These are phyloP conservation scores for Popillia japonica DNA, from an alignment of 1,140 invertebrate species.

Conservation along the genomic window DNA sequence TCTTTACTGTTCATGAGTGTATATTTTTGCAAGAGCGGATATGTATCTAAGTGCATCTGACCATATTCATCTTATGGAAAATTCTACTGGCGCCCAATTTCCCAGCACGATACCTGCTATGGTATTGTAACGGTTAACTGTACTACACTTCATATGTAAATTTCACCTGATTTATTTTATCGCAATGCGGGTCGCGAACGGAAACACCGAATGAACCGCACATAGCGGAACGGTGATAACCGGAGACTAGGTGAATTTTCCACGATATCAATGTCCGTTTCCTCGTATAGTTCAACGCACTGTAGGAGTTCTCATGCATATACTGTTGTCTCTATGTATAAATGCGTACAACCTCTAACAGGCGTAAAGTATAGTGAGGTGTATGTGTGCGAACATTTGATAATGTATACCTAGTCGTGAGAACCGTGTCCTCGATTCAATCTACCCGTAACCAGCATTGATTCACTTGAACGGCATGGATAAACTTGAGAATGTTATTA, in stretches of 20 bases:
- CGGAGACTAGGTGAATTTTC: slow-evolving; percentile 36
- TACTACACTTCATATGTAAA: slow-evolving; percentile 15
- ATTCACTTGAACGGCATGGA: not conserved
- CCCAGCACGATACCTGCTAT: too few species aligned
- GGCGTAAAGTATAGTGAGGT: not conserved
- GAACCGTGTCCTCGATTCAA: slow-evolving; percentile 38
- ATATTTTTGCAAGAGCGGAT: too few species aligned
- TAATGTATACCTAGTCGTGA: slow-evolving; percentile 35
- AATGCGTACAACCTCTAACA: not conserved
- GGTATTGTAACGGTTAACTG: not conserved
- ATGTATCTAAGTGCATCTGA: too few species aligned
- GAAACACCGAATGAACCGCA: slow-evolving; percentile 20
- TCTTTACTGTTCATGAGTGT: too few species aligned
- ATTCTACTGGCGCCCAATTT: too few species aligned
- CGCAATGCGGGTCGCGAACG: slow-evolving; percentile 29
- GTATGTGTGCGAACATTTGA: slow-evolving; percentile 31
- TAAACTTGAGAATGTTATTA: too few species aligned
- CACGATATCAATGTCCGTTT: slow-evolving; percentile 38
- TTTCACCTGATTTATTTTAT: slow-evolving; percentile 31
- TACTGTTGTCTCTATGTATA: not conserved
- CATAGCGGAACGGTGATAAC: slow-evolving; percentile 27
- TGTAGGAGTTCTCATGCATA: slow-evolving; percentile 38
- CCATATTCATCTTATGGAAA: too few species aligned
- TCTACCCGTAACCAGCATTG: not conserved
- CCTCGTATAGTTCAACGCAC: slow-evolving; percentile 40